Conservation (phyloP, 1,140 invertebrate species). For the Venturia canescens region DNA sequence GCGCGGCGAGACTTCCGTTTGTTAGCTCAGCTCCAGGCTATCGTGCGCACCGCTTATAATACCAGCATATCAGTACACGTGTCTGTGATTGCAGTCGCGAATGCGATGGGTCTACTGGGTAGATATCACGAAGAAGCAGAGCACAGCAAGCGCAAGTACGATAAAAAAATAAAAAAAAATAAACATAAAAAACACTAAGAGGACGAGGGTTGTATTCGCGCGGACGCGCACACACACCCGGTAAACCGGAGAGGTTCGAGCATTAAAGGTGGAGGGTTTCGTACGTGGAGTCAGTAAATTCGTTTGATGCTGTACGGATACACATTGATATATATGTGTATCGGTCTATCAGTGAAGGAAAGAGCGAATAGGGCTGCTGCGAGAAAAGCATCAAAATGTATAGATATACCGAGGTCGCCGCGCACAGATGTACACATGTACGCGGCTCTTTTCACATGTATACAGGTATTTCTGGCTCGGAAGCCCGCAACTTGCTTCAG, state of each 20-base stretch:
- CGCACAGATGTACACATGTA: background rate
- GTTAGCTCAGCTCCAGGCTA: background rate
- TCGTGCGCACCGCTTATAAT: too few relatives aligned
- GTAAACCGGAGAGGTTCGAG: background rate
- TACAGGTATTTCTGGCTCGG: constrained; percentile 16
- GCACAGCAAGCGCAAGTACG: background rate
- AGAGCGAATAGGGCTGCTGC: background rate
- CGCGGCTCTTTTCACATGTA: background rate
- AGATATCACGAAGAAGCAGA: background rate
- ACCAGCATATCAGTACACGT: too few relatives aligned
- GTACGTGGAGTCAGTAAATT: constrained; percentile 30
- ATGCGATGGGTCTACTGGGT: background rate
- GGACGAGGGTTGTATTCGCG: constrained; percentile 16
- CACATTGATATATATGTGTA: background rate
- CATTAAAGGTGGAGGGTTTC: background rate
- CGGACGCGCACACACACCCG: constrained; percentile 25
- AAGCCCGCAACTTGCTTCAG: constrained; percentile 43
- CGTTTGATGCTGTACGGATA: constrained; percentile 14
- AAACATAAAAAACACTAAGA: background rate
- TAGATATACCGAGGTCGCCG: background rate
- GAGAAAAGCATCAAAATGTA: background rate
- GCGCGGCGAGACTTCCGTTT: background rate
- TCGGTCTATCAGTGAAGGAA: constrained; percentile 1
- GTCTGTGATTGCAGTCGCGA: background rate
- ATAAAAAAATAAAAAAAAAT: background rate